These are phyloP conservation scores for Heterohyrax brucei DNA, from an alignment of 2,797 vertebrate species.

Conservation along the genomic window DNA sequence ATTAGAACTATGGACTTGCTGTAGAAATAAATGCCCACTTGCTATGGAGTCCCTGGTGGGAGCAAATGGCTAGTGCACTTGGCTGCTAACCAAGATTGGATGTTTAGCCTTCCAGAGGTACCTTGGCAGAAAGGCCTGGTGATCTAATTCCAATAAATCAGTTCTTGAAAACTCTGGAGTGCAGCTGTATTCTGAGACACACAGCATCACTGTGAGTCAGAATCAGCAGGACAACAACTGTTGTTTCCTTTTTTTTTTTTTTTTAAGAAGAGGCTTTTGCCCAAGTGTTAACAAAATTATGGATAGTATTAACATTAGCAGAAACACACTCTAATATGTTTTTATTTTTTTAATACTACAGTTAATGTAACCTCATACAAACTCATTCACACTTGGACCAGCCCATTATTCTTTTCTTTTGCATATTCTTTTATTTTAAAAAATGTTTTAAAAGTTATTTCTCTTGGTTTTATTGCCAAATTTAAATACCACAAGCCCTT, in stretches of 20 bases:
- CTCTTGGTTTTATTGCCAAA: slow-evolving; percentile 43
- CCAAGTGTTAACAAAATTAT: slow-evolving; percentile 29
- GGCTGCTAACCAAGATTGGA: neutral
- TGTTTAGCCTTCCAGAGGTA: neutral
- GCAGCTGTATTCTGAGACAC: neutral
- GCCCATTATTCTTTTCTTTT: neutral
- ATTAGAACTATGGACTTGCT: neutral
- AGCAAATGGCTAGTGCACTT: neutral
- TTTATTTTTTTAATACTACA: slow-evolving; percentile 4
- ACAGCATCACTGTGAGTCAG: neutral
- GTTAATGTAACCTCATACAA: slow-evolving; percentile 26
- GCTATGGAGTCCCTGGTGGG: neutral
- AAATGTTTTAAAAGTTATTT: slow-evolving; percentile 1
- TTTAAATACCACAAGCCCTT: slow-evolving; percentile 52
- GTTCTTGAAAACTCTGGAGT: neutral
- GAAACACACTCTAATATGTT: slow-evolving; percentile 21
- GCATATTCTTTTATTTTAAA: slow-evolving; percentile 36
- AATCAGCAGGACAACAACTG: neutral
- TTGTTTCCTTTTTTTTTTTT: neutral
- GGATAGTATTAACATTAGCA: slow-evolving; percentile 4
- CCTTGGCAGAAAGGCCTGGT: neutral
- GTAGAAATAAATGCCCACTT: neutral
- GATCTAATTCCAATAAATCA: neutral
- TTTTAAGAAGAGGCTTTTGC: neutral
- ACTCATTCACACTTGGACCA: slow-evolving; percentile 11